Evolutionary conservation across 1,140 invertebrate species (phyloP).

Genomic region (Dolichoris vasculosae): DNA sequence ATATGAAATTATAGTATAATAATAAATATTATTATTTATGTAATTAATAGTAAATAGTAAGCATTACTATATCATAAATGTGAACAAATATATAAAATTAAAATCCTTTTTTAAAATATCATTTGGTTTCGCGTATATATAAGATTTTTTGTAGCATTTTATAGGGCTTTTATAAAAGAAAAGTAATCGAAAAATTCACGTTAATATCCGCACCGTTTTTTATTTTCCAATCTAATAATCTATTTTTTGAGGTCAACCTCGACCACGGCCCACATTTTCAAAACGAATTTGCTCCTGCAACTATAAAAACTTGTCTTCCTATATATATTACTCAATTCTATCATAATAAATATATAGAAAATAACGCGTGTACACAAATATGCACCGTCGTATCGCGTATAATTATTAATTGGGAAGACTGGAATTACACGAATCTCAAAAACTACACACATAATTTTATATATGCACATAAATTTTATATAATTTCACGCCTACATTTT

Average conservation of each 20-base stretch:
- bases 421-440: background rate
- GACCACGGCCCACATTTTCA: constrained; percentile 3
- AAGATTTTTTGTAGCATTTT: too few relatives aligned
- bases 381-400: too few relatives aligned
- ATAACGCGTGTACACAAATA: too few relatives aligned
- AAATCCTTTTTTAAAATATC: too few relatives aligned
- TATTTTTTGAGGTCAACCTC: constrained; percentile 47
- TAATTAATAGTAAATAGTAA: too few relatives aligned
- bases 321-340: background rate
- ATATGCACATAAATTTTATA: background rate
- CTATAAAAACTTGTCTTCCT: background rate
- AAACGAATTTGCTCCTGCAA: constrained; percentile 23
- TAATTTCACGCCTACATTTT: background rate
- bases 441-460: background rate
- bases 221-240: background rate
- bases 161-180: too few relatives aligned
- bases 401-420: background rate
- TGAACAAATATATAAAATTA: too few relatives aligned
- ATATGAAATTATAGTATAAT: too few relatives aligned
- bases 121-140: too few relatives aligned
- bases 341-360: too few relatives aligned
- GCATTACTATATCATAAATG: too few relatives aligned
- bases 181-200: constrained; percentile 22
- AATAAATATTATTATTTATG: too few relatives aligned
- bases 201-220: constrained; percentile 15